These are phyloP conservation scores for Oceanodroma leucorhoa DNA, from an alignment of 2,797 vertebrate species.

Conservation along the genomic window DNA sequence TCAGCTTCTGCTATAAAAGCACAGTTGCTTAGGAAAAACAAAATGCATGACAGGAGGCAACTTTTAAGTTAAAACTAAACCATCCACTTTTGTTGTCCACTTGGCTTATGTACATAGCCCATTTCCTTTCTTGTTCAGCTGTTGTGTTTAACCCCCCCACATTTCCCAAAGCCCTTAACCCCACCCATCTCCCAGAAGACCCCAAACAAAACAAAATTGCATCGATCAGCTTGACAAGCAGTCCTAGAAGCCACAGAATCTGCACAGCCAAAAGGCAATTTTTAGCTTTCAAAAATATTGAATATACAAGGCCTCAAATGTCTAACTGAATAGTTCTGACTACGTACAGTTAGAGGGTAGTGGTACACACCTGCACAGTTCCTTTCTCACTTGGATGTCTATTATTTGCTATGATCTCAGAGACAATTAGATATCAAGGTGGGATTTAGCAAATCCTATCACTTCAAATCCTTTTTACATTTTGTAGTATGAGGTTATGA, in stretches of 20 bases:
- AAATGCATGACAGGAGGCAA: background rate
- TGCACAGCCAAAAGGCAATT: background rate
- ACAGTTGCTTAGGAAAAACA: background rate
- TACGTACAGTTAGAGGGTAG: background rate
- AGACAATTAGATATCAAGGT: background rate
- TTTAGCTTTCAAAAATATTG: background rate
- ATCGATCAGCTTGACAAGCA: accelerated
- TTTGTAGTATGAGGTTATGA: background rate
- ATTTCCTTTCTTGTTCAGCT: background rate
- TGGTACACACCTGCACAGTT: background rate
- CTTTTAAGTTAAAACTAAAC: background rate
- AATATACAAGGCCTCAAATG: background rate
- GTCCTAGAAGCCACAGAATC: background rate
- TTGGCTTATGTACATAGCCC: background rate
- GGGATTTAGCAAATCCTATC: background rate
- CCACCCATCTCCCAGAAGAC: background rate
- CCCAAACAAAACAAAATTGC: background rate
- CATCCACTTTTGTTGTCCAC: background rate
- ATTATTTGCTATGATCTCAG: background rate
- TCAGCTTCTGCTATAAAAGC: background rate
- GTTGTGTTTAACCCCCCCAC: background rate
- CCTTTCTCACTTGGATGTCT: background rate
- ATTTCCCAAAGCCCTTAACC: background rate
- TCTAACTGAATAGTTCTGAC: background rate
- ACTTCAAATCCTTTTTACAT: background rate